A percentile compares a stretch with the other conserved stretches of the same genome.
Evolutionary conservation across 92 coral and sea anemone species (phyloP).

Genomic region (Zoanthus sociatus): DNA sequence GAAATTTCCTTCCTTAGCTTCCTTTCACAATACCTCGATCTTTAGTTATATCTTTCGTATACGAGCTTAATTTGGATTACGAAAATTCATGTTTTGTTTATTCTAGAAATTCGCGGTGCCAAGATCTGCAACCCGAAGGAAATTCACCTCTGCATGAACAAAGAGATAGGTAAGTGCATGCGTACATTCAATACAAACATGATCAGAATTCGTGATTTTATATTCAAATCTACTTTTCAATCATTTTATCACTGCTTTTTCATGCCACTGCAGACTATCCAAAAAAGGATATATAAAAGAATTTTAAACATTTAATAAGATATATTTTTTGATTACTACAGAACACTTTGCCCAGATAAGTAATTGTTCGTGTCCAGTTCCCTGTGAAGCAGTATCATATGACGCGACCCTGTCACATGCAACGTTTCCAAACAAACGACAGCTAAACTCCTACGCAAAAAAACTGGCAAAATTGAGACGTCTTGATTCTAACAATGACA

Average conservation of each 20-base stretch:
- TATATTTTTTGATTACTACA: neutral
- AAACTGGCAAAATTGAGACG: neutral
- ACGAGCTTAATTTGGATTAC: neutral
- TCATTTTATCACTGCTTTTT: neutral
- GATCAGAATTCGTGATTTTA: neutral
- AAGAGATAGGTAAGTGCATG: constrained; percentile 2
- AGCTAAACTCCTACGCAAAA: constrained; percentile 25
- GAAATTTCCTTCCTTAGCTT: no score
- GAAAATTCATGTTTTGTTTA: neutral
- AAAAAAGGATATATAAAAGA: no score
- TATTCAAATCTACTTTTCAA: neutral
- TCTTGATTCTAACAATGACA: constrained; percentile 17
- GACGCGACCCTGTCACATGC: constrained; percentile 39
- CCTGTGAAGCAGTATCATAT: constrained; percentile 39
- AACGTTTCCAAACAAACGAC: constrained; percentile 37
- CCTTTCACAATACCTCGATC: no score
- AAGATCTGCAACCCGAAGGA: constrained; percentile 30
- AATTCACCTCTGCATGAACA: neutral
- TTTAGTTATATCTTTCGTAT: no score
- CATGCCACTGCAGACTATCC: no score
- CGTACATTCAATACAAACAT: neutral
- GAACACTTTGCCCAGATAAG: constrained; percentile 38
- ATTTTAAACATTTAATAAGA: no score
- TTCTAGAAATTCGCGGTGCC: constrained; percentile 1
- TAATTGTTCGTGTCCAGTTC: constrained; percentile 45